Conservation (phyloP, 2,113 vertebrate genomes). For the Macaca fascicularis region DNA sequence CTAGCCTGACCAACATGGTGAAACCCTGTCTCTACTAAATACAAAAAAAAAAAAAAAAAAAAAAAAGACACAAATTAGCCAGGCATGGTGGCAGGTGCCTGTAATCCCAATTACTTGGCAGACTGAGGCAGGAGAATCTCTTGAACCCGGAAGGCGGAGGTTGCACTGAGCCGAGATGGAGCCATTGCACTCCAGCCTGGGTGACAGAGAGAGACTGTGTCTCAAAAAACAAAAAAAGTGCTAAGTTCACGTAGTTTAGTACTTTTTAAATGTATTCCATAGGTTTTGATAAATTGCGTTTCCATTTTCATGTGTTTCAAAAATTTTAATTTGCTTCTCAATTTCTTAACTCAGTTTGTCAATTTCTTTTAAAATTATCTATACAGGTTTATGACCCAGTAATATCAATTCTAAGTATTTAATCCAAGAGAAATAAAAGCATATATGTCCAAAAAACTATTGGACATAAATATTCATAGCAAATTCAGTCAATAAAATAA, state of each 20-base stretch:
- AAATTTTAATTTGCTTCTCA: neutral
- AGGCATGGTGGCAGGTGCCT: too few relatives aligned
- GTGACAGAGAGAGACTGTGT: too few relatives aligned
- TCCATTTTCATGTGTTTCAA: neutral
- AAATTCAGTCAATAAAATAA: neutral
- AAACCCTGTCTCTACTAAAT: too few relatives aligned
- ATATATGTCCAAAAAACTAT: neutral
- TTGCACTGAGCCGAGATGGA: too few relatives aligned
- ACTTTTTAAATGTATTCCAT: neutral
- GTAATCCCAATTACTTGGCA: too few relatives aligned
- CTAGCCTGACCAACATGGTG: too few relatives aligned
- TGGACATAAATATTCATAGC: neutral
- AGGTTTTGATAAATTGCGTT: neutral
- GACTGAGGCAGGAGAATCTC: too few relatives aligned
- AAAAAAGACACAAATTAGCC: too few relatives aligned
- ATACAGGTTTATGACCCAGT: neutral
- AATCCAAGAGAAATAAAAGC: neutral
- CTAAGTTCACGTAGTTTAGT: too few relatives aligned
- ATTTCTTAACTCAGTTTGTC: neutral
- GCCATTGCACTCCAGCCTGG: too few relatives aligned
- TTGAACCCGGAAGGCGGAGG: rapidly evolving
- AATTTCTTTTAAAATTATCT: neutral
- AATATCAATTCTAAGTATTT: neutral
- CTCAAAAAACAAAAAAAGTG: too few relatives aligned
- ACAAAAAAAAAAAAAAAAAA: too few relatives aligned